Evolutionary conservation across 2,888 invertebrate species (phyloP).

Genomic region (Phaonia tiefii): DNA sequence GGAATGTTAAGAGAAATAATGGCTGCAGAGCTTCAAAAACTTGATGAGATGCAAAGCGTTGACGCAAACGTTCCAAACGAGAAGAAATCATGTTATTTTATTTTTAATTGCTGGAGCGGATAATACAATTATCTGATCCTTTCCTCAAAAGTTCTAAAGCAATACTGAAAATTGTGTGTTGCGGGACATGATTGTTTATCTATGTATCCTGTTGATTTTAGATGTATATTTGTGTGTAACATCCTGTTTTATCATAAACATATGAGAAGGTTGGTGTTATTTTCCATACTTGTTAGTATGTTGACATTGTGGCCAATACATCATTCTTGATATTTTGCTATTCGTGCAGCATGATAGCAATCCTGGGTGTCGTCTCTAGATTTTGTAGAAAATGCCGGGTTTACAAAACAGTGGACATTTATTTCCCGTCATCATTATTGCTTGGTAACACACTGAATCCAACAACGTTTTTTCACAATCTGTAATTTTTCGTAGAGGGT

Average conservation of each 20-base stretch:
- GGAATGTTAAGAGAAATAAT: conserved; percentile 75
- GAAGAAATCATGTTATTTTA: conserved; percentile 52
- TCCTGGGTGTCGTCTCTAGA: no score
- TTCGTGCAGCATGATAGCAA: no score
- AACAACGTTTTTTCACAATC: no score
- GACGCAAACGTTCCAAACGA: conserved; percentile 72
- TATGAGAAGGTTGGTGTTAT: no score
- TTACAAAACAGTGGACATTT: no score
- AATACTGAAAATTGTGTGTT: conserved; percentile 44
- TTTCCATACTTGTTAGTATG: not conserved
- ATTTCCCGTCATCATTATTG: no score
- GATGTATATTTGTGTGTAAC: no score
- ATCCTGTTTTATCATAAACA: no score
- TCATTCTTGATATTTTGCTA: not conserved
- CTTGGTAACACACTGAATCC: no score
- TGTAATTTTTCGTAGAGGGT: no score
- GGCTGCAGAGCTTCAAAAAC: conserved; percentile 78
- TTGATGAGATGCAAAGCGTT: conserved; percentile 76
- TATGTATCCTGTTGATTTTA: not conserved
- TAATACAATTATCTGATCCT: conserved; percentile 12
- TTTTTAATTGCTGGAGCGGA: not conserved
- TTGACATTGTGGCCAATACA: not conserved
- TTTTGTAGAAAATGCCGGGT: no score
- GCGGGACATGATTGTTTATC: conserved; percentile 7
- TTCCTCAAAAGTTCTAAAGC: conserved; percentile 29